Evolutionary conservation across 1,140 invertebrate species (phyloP).

Genomic region (Conopomorpha cramerella): DNA sequence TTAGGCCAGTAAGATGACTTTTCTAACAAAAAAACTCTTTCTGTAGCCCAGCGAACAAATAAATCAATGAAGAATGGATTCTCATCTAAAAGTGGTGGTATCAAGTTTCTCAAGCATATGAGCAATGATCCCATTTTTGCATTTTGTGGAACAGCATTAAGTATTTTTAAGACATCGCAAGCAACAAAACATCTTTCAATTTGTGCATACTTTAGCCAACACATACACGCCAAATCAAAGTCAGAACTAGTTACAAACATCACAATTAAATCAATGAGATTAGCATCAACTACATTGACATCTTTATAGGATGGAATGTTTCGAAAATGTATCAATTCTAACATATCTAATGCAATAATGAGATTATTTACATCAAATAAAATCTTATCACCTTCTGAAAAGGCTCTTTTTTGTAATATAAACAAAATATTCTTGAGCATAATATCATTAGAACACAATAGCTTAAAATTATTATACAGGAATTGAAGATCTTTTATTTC

Average conservation of each 20-base stretch:
- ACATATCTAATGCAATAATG: conserved; percentile 36
- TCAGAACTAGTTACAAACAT: conserved; percentile 37
- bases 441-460: conserved; percentile 31
- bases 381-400: conserved; percentile 16
- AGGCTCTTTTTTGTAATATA: conserved; percentile 30
- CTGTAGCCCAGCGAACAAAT: conserved; percentile 44
- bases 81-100: conserved; percentile 32
- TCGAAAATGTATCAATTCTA: conserved; percentile 40
- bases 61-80: conserved; percentile 45
- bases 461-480: conserved; percentile 18
- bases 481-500: conserved; percentile 27
- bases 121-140: conserved; percentile 41
- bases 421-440: conserved; percentile 29
- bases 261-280: conserved; percentile 27
- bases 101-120: conserved; percentile 41
- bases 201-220: conserved; percentile 44
- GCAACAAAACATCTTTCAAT: conserved; percentile 15
- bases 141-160: conserved; percentile 35
- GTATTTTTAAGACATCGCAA: conserved; percentile 26
- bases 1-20: conserved; percentile 50
- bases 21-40: conserved; percentile 40
- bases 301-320: conserved; percentile 25
- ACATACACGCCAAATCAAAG: conserved; percentile 44
- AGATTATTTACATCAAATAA: conserved; percentile 19
- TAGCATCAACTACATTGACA: conserved; percentile 28